Conservation (phyloP, 2,113 vertebrate species). For the Taurulus bubalis region DNA sequence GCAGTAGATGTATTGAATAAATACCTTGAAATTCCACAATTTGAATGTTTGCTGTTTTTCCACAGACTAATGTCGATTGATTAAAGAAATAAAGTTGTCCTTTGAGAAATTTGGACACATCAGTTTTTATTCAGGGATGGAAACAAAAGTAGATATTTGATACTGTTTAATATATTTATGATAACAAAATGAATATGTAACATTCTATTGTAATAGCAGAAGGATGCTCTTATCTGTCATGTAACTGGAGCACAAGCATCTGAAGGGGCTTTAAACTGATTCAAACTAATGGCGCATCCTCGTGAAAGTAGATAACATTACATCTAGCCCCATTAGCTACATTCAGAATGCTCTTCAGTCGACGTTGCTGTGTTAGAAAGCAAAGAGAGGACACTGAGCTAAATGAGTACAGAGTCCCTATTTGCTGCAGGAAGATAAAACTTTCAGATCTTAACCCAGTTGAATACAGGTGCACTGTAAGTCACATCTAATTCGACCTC, state of each 20-base stretch:
- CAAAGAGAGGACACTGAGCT: conserved; percentile 1
- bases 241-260: background rate
- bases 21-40: background rate
- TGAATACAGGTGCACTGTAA: background rate
- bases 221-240: background rate
- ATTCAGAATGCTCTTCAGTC: background rate
- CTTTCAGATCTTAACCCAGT: background rate
- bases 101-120: background rate
- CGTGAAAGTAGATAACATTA: background rate
- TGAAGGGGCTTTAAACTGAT: background rate
- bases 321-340: conserved; percentile 12
- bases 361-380: conserved; percentile 3
- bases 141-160: background rate
- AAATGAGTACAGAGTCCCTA: background rate
- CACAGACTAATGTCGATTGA: background rate
- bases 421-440: conserved; percentile 1
- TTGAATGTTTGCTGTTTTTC: background rate
- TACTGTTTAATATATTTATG: background rate
- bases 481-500: background rate
- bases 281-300: conserved; percentile 2
- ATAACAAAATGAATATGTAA: background rate
- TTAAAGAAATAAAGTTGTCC: background rate
- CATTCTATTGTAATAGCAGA: background rate
- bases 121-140: background rate
- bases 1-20: background rate